Conservation (phyloP, 2,888 invertebrate species). For the Melieria crassipennis region DNA sequence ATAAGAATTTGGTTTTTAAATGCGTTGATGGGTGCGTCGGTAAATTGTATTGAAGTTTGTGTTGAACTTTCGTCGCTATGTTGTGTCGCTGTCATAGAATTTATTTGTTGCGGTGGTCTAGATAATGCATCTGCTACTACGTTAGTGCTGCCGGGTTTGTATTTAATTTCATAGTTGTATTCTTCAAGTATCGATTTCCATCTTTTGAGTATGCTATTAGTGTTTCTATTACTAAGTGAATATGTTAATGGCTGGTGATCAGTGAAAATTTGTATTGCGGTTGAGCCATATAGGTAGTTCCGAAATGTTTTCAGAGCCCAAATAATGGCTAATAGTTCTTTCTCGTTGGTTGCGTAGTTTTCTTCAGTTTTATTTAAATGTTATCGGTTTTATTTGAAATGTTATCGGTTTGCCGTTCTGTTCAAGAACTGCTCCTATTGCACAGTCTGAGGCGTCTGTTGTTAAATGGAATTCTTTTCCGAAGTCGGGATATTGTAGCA, state of each 20-base stretch:
- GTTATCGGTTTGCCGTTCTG: not conserved
- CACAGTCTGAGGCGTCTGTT: not conserved
- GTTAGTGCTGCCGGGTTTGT: too few relatives aligned
- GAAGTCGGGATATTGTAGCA: too few relatives aligned
- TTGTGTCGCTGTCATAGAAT: not conserved
- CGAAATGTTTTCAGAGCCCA: slow-evolving; percentile 8
- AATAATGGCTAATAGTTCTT: slow-evolving; percentile 10
- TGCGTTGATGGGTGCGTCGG: slow-evolving; percentile 26
- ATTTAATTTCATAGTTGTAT: too few relatives aligned
- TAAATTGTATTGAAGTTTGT: slow-evolving; percentile 6
- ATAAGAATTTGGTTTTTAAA: slow-evolving; percentile 30
- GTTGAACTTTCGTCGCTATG: slow-evolving; percentile 27
- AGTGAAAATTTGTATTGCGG: slow-evolving; percentile 4
- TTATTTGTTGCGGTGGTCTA: not conserved
- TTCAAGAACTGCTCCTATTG: slow-evolving; percentile 5
- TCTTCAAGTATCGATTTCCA: not conserved
- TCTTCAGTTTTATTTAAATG: not conserved
- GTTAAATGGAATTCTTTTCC: too few relatives aligned
- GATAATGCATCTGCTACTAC: not conserved
- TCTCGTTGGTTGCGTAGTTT: slow-evolving; percentile 11
- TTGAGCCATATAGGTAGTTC: not conserved
- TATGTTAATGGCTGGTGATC: slow-evolving; percentile 5
- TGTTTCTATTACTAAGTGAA: not conserved
- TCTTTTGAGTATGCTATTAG: not conserved
- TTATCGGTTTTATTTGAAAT: not conserved